Conservation (phyloP, 2,888 invertebrate genomes). For the Scelioninae gen. 1 region DNA sequence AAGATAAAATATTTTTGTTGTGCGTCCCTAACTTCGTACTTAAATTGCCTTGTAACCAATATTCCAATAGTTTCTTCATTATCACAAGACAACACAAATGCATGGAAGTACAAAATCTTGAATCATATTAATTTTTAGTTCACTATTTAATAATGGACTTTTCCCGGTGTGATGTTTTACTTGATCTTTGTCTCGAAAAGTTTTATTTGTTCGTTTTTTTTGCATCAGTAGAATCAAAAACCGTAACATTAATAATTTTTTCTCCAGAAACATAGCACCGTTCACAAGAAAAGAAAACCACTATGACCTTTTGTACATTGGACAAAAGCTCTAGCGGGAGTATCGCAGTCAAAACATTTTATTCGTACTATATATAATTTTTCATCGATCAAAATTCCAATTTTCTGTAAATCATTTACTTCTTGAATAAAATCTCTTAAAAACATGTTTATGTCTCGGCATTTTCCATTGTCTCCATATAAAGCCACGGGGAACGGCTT, state of each 20-base stretch:
- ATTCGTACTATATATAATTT: background rate
- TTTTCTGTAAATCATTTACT: background rate
- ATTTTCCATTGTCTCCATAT: background rate
- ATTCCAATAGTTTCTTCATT: conserved; percentile 43
- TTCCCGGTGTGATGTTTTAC: conserved; percentile 41
- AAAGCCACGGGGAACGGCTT: conserved; percentile 7
- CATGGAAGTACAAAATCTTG: conserved; percentile 59
- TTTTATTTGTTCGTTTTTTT: conserved; percentile 41
- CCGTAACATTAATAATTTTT: no score
- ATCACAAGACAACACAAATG: conserved; percentile 61
- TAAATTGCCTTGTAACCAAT: conserved; percentile 3
- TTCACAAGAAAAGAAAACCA: conserved; percentile 66
- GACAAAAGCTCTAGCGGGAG: conserved; percentile 62
- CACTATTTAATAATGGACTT: conserved; percentile 44
- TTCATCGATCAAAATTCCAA: background rate
- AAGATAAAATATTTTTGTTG: background rate
- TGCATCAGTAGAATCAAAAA: conserved; percentile 10
- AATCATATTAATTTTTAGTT: background rate
- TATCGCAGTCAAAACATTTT: conserved; percentile 37
- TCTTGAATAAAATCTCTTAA: conserved; percentile 5
- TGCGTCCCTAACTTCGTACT: background rate
- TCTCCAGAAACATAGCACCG: conserved; percentile 57
- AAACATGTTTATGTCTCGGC: background rate
- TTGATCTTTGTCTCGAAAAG: conserved; percentile 43
- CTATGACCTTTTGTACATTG: conserved; percentile 68